phyloP scores from a whole-genome alignment of 1,140 invertebrate species.

The Andricus grossulariae region DNA sequence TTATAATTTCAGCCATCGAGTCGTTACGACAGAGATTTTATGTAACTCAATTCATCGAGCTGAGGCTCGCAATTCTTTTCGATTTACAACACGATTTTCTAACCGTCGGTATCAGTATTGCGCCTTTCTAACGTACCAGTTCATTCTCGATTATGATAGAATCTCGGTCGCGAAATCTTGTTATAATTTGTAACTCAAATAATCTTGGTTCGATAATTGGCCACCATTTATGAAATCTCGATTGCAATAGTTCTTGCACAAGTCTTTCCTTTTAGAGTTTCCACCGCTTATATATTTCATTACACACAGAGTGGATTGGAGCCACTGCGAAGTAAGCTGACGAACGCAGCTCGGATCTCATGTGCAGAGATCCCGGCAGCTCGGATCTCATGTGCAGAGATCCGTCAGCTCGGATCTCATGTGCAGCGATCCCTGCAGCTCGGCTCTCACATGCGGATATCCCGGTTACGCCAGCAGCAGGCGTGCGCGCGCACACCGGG shows the following conservation, averaged over 20 bases:
- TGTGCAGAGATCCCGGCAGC: too few relatives aligned
- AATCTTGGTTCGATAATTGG: conserved; percentile 12
- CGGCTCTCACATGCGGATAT: too few relatives aligned
- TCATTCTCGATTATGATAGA: conserved; percentile 7
- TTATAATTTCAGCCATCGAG: not conserved
- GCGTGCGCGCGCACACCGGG: too few relatives aligned
- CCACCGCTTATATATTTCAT: too few relatives aligned
- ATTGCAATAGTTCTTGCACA: not conserved
- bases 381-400: too few relatives aligned
- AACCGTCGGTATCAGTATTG: not conserved
- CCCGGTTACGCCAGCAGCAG: too few relatives aligned
- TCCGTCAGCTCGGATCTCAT: too few relatives aligned
- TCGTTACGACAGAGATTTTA: conserved; percentile 4
- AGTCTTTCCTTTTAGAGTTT: not conserved
- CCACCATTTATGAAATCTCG: not conserved
- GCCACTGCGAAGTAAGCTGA: too few relatives aligned
- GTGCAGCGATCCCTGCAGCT: too few relatives aligned
- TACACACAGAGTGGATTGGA: too few relatives aligned
- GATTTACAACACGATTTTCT: conserved; percentile 17
- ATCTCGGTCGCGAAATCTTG: not conserved
- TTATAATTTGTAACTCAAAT: conserved; percentile 21
- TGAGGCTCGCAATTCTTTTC: conserved; percentile 8
- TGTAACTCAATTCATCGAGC: conserved; percentile 21
- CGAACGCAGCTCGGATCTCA: too few relatives aligned
- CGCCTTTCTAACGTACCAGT: not conserved